phyloP scores from a whole-genome alignment of 2,113 vertebrate species.

The Cinclus cinclus region DNA sequence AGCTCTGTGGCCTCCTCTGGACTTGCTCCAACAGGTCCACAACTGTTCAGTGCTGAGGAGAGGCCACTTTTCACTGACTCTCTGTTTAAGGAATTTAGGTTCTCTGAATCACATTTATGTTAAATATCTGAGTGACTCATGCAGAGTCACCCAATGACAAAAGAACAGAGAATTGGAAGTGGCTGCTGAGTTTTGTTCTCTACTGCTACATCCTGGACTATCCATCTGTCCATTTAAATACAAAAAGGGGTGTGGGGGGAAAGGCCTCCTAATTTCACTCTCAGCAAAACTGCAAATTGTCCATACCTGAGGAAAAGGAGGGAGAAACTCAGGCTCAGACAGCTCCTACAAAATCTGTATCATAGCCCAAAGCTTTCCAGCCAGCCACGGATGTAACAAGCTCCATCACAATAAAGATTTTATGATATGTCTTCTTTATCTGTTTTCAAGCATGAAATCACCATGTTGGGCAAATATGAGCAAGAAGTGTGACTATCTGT shows the following conservation, averaged over 20 bases:
- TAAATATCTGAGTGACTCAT: background rate
- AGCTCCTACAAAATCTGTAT: background rate
- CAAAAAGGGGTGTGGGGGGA: accelerated
- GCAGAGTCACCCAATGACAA: background rate
- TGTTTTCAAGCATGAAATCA: slow-evolving; percentile 2
- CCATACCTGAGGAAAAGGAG: background rate
- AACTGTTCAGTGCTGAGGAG: background rate
- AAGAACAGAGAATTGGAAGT: background rate
- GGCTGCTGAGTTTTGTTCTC: background rate
- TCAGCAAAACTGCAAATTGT: background rate
- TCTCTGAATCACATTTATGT: background rate
- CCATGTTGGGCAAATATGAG: background rate
- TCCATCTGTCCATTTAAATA: background rate
- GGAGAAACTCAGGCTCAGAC: background rate
- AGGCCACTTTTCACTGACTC: background rate
- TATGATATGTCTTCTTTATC: background rate
- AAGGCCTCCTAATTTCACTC: background rate
- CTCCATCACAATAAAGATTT: background rate
- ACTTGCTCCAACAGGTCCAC: background rate
- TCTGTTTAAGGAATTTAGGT: background rate
- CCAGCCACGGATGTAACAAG: background rate
- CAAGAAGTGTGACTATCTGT: background rate
- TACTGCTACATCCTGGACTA: background rate
- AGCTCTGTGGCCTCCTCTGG: background rate
- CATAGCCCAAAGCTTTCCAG: background rate